These are phyloP conservation scores for Agapetus fuscipes DNA, from an alignment of 2,888 invertebrate species.

Conservation along the genomic window DNA sequence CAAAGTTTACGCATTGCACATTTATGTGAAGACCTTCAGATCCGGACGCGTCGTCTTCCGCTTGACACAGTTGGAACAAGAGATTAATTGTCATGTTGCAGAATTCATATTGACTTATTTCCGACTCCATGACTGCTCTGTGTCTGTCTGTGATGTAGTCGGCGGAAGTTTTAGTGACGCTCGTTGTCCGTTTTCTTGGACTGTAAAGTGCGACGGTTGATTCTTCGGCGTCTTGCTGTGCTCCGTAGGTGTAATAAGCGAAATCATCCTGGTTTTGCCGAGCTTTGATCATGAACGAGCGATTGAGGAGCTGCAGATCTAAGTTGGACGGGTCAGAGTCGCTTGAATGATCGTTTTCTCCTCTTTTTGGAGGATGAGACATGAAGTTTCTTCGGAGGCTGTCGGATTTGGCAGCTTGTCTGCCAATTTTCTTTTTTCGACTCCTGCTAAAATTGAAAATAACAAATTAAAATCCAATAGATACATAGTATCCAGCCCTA, in stretches of 20 bases:
- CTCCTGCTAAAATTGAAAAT: constrained; percentile 6
- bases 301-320: constrained; percentile 39
- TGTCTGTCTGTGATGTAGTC: constrained; percentile 46
- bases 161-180: constrained; percentile 26
- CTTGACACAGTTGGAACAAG: constrained; percentile 43
- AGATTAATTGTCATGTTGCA: constrained; percentile 47
- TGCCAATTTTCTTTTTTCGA: constrained; percentile 4
- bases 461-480: not conserved
- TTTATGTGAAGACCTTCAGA: constrained; percentile 46
- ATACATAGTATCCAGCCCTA: not conserved
- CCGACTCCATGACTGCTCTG: constrained; percentile 40
- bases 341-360: constrained; percentile 31
- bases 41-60: constrained; percentile 41
- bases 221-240: constrained; percentile 36
- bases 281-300: constrained; percentile 46
- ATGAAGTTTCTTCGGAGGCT: constrained; percentile 22
- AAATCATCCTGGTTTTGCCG: constrained; percentile 50
- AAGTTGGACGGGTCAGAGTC: constrained; percentile 40
- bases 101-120: constrained; percentile 46
- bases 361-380: constrained; percentile 19
- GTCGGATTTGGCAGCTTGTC: constrained; percentile 25
- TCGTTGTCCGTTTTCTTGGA: constrained; percentile 1
- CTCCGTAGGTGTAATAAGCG: constrained; percentile 48
- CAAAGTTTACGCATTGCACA: constrained; percentile 50
- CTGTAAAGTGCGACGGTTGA: constrained; percentile 9